Conservation (phyloP, 2,888 invertebrate species). For the Doris montereyensis region DNA sequence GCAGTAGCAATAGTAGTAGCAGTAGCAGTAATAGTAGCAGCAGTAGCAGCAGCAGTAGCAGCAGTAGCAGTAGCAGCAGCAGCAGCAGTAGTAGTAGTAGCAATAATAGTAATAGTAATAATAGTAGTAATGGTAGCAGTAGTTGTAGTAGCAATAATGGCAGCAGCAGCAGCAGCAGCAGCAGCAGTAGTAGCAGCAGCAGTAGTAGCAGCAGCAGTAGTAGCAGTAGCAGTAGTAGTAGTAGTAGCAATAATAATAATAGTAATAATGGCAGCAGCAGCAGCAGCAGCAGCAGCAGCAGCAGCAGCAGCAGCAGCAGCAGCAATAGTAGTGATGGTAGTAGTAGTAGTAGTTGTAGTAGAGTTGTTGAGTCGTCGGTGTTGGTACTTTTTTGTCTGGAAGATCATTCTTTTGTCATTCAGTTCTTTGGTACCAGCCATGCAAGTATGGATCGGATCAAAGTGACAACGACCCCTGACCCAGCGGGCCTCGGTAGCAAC, state of each 20-base stretch:
- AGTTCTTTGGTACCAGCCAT: no score
- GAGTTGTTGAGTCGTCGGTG: background rate
- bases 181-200: constrained; percentile 20
- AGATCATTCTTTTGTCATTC: no score
- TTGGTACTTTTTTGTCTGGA: no score
- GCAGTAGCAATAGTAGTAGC: no score
- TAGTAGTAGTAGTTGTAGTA: constrained; percentile 16
- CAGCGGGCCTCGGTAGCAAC: no score
- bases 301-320: constrained; percentile 20
- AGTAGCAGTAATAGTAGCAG: no score
- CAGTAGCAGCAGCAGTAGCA: background rate
- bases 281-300: constrained; percentile 20
- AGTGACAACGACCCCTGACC: no score
- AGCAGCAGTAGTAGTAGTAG: background rate
- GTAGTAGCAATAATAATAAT: constrained; percentile 8
- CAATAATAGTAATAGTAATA: background rate
- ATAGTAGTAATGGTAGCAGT: background rate
- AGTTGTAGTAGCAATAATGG: background rate
- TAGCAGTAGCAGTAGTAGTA: constrained; percentile 16
- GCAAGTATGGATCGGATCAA: no score
- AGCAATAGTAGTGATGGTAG: constrained; percentile 13
- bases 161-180: constrained; percentile 10
- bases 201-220: constrained; percentile 20
- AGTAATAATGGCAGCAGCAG: constrained; percentile 7
- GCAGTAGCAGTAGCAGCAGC: background rate